Evolutionary conservation across 2,797 vertebrate species (phyloP), one percentile per base, ranked within the genome.

Genomic region (Diplodus puntazzo): DNA sequence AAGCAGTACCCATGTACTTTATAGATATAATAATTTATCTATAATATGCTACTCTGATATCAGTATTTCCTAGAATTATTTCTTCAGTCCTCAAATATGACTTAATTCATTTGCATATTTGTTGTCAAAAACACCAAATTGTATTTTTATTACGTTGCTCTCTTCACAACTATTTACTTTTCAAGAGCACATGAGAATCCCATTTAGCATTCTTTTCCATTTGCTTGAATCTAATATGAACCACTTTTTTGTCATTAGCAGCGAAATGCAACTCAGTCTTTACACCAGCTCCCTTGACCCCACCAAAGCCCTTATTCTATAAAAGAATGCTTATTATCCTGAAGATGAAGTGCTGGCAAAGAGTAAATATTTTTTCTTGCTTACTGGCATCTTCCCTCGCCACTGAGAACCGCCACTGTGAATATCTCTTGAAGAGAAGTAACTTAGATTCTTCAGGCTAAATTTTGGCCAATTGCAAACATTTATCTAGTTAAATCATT

Each of bases 231-330:
- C 18, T 14, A 23, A 8, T 30, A 11, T 50, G 11, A 42, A 60
- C 2, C 34, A 64, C 43, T 64, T 70, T 70, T 45, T 30, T 63
- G 18, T 21, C 2, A 7, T 46, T 66, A 72, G 53, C 13, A 18
- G 12, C 58, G 46, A 75, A 69, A 75, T 65, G 46, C 21, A 58
- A 23, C 53, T 73, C 58, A 45, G 69, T 63, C 64, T 50, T 17
- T n/a, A 45, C 30, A 25, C 23, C 53, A 64, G 65, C 60, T 74
- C 53, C 16, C 45, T 43, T 77, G 60, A 77, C 67, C 58, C 5
- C 8, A 34, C 30, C 46, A 58, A 81, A 58, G 45, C 45, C 39
- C 12, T 17, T 63, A 70, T 62, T 55, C 25, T 11, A 39, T 2
- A 61, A 55, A 49, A 61, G 21, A 58, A 69, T 43, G 42, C 48